Conservation (phyloP, 2,113 vertebrate genomes). For the Gracilinanus agilis region DNA sequence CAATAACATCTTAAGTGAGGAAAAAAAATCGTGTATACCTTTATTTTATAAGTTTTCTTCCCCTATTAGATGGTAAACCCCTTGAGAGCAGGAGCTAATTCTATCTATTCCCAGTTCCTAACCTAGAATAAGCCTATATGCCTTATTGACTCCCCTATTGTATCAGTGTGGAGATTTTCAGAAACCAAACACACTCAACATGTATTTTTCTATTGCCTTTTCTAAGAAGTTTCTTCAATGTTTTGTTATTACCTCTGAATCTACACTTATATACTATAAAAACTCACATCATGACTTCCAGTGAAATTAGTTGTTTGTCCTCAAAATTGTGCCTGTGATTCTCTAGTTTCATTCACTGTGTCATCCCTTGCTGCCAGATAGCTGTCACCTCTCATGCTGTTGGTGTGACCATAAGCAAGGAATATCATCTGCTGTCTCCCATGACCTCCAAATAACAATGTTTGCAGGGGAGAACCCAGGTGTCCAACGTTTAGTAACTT, state of each 20-base stretch:
- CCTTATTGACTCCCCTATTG: background rate
- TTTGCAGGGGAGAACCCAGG: background rate
- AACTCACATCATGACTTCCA: background rate
- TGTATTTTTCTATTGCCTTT: background rate
- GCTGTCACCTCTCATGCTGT: background rate
- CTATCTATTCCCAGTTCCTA: background rate
- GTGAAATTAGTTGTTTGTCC: background rate
- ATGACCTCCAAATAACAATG: background rate
- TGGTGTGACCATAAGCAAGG: background rate
- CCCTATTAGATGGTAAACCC: background rate
- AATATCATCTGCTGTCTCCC: background rate
- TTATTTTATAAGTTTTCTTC: background rate
- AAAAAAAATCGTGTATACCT: background rate
- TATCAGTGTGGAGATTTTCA: background rate
- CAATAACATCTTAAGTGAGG: background rate
- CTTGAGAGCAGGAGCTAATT: background rate
- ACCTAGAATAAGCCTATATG: background rate
- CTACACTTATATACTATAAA: background rate
- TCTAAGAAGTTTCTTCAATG: background rate
- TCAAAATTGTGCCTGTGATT: background rate
- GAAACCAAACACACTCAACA: background rate
- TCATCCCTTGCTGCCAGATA: background rate
- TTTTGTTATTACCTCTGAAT: background rate
- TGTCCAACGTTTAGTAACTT: background rate
- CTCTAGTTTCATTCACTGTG: background rate